Evolutionary conservation across 2,888 invertebrate genomes (phyloP).

Genomic region (Sicus ferrugineus): DNA sequence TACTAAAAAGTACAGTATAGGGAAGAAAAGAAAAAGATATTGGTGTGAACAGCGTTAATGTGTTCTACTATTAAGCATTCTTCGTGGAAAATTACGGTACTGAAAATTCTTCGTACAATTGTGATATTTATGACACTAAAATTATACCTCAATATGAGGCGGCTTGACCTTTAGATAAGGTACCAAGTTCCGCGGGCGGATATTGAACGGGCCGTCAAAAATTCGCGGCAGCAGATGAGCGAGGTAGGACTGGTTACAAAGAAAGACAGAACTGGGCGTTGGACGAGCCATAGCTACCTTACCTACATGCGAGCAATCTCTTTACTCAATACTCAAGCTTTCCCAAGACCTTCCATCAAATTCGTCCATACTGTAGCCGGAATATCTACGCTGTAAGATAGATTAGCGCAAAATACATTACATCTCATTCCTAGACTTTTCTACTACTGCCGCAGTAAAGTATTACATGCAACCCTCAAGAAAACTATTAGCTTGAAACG

Average conservation of each 20-base stretch:
- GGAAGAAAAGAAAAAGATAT: no score
- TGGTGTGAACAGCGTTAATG: no score
- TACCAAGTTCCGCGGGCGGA: slow-evolving; percentile 45
- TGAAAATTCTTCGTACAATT: no score
- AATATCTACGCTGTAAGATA: background rate
- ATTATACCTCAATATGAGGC: no score
- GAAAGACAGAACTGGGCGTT: no score
- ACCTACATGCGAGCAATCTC: no score
- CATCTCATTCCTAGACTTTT: background rate
- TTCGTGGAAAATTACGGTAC: no score
- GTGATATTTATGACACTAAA: no score
- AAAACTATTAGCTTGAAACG: background rate
- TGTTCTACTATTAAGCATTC: no score
- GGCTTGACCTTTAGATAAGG: no score
- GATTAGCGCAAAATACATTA: background rate
- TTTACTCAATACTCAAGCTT: background rate
- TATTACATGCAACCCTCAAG: background rate
- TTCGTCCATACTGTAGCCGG: background rate
- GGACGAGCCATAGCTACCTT: no score
- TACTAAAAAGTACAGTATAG: no score
- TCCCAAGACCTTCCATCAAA: background rate
- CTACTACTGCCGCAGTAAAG: background rate
- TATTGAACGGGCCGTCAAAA: slow-evolving; percentile 40
- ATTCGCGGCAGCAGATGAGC: slow-evolving; percentile 45
- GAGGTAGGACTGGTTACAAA: slow-evolving; percentile 40